phyloP scores from a whole-genome alignment of 2,113 vertebrate genomes.

The Pavo muticus region DNA sequence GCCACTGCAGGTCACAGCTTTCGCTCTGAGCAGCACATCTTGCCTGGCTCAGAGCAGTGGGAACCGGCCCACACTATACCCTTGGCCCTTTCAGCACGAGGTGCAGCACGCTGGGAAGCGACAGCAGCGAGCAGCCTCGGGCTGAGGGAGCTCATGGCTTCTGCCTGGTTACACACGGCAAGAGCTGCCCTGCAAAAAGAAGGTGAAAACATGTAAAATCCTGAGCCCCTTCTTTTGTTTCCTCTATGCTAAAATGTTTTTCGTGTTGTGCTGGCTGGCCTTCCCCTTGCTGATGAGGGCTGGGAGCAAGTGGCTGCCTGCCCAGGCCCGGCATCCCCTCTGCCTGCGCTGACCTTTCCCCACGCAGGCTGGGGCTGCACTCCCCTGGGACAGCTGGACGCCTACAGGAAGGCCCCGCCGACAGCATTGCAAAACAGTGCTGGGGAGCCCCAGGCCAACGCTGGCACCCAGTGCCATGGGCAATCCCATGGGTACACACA shows the following conservation, averaged over 20 bases:
- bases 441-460: neutral
- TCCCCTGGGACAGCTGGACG: neutral
- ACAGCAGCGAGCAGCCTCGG: neutral
- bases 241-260: neutral
- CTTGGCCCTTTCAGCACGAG: neutral
- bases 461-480: neutral
- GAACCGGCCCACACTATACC: neutral
- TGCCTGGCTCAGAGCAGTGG: neutral
- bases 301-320: accelerated
- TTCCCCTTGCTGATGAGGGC: neutral
- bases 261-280: neutral
- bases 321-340: neutral
- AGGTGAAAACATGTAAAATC: neutral
- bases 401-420: constrained; percentile 19
- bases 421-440: constrained; percentile 27
- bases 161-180: neutral
- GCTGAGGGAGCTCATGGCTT: neutral
- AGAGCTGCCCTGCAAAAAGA: neutral
- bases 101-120: neutral
- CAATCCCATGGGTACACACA: neutral
- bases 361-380: neutral
- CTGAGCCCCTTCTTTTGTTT: neutral
- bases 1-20: neutral
- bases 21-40: neutral
- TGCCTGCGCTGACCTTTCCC: constrained; percentile 45